phyloP scores from a whole-genome alignment of 1,140 invertebrate genomes.

The Drepana arcuata region DNA sequence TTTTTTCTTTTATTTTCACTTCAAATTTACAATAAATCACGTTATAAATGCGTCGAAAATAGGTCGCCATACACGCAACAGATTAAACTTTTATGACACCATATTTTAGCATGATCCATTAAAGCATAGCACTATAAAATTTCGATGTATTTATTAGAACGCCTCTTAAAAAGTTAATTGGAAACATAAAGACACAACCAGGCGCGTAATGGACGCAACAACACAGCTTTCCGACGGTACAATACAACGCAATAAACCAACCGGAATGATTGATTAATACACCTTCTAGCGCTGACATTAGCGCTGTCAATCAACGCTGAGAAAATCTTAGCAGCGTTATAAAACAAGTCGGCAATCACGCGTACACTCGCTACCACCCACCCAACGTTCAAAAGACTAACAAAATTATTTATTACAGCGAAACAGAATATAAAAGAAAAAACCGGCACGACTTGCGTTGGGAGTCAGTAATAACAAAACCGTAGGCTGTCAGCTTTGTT shows the following conservation, averaged over 20 bases:
- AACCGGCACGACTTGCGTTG: slow-evolving; percentile 30
- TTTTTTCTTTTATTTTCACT: slow-evolving; percentile 30
- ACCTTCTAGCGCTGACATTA: slow-evolving; percentile 54
- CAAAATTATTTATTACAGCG: slow-evolving; percentile 60
- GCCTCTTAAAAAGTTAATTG: slow-evolving; percentile 34
- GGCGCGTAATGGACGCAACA: slow-evolving; percentile 24
- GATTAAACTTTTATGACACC: too few species aligned
- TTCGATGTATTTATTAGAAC: too few species aligned
- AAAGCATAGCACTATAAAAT: too few species aligned
- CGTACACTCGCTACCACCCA: slow-evolving; percentile 43
- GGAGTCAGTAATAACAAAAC: slow-evolving; percentile 63
- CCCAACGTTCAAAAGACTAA: slow-evolving; percentile 33
- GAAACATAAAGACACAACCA: slow-evolving; percentile 28
- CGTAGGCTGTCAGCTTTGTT: slow-evolving; percentile 64
- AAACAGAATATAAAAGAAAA: slow-evolving; percentile 45
- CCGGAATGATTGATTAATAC: slow-evolving; percentile 58
- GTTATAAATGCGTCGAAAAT: too few species aligned
- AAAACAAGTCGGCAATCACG: slow-evolving; percentile 53
- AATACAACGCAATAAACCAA: slow-evolving; percentile 40
- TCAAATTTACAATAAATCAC: too few species aligned
- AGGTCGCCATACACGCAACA: too few species aligned
- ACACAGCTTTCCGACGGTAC: slow-evolving; percentile 35
- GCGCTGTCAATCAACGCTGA: slow-evolving; percentile 52
- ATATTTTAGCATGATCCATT: too few species aligned
- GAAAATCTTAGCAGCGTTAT: slow-evolving; percentile 31